Percentiles rank a stretch among this genome's conserved stretches.
Evolutionary conservation across 2,113 vertebrate genomes (phyloP).

Genomic region (Indri indri): DNA sequence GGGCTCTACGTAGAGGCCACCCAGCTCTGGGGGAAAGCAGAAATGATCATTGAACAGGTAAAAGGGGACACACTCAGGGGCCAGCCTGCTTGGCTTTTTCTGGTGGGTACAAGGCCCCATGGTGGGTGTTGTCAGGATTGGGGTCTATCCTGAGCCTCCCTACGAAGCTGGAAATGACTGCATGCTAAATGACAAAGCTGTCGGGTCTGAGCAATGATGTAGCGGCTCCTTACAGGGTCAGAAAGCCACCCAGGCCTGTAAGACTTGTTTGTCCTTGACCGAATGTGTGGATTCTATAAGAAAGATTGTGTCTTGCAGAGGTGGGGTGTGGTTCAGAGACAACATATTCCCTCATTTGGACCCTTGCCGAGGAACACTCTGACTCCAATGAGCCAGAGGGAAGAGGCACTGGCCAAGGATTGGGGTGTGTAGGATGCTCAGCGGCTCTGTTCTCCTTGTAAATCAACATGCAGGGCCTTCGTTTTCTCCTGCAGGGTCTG

Average conservation of each 20-base stretch:
- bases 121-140: not conserved
- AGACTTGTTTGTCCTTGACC: not conserved
- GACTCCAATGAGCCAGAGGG: not conserved
- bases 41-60: constrained; percentile 88
- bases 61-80: not conserved
- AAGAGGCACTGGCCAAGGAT: fast-evolving
- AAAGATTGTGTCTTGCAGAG: not conserved
- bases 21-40: constrained; percentile 89
- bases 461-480: fast-evolving
- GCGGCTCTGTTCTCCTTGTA: not conserved
- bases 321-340: not conserved
- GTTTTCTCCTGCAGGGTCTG: not conserved
- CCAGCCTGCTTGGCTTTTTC: not conserved
- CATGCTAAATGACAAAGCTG: no score
- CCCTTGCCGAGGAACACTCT: not conserved
- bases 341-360: not conserved
- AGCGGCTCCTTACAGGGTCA: not conserved
- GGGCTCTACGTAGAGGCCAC: constrained; percentile 89
- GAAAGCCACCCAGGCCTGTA: not conserved
- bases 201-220: not conserved
- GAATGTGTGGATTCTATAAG: not conserved
- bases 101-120: fast-evolving
- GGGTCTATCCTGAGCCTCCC: not conserved
- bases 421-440: not conserved
- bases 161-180: not conserved